Evolutionary conservation across 2,113 vertebrate species (phyloP), one percentile per base, ranked within the genome.

Genomic region (Pardalotus punctatus): DNA sequence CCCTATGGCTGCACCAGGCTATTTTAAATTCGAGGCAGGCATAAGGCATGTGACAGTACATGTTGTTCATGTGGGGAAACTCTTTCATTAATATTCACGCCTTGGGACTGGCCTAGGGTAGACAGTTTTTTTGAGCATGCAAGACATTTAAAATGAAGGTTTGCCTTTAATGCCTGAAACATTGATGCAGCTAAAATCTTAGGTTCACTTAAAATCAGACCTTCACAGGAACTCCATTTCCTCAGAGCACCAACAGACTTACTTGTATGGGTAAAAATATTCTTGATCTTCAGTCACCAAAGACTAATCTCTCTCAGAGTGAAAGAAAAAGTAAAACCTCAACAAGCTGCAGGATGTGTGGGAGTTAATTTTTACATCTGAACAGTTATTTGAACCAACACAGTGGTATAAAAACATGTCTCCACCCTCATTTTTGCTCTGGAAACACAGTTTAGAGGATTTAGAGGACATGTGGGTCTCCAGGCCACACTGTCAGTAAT

Each of bases 261-360:
- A 29, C 48, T 50, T 54, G 48, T 51, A 74, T 5, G 11, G 60
- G 69, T 79, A 72, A 85, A 96, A 90, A 88, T 64, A 82, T n/a
- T 90, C 67, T 90, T 81, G 67, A 65, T 88, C 79, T 94, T 56
- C 62, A 76, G 72, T 45, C 51, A 86, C 72, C 71, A 78, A 92
- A 96, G 47, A 76, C 36, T 64, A 12, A 66, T 73, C 24, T 88
- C 53, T 83, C 73, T 47, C 24, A 7, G 74, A 93, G 14, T 76
- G 74, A 93, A 95, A 94, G 64, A 66, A 93, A 82, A 85, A 96
- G 71, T 70, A 90, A 95, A 92, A 94, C 53, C 57, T 56, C 84
- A 67, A 65, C 60, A 91, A 94, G 77, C 22, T 60, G 60, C 76
- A 71, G 80, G 61, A 89, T 7, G 9, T 14, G 42, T 29, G 11